Evolutionary conservation across 2,797 vertebrate genomes (phyloP).

Genomic region (Tinamus major): DNA sequence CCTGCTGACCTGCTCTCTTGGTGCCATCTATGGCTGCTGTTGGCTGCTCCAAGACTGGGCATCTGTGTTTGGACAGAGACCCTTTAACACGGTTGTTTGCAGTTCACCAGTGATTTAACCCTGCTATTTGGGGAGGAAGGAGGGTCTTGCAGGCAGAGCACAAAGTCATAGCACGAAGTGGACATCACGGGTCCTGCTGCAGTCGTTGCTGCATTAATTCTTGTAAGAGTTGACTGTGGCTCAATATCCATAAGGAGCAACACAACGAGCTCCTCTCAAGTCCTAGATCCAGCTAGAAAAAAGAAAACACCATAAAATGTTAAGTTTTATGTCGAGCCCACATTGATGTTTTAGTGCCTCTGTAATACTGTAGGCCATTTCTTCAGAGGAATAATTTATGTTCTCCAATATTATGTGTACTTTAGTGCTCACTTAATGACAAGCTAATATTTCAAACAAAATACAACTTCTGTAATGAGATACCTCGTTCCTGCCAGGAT

Average conservation of each 20-base stretch:
- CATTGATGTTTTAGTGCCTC: not conserved
- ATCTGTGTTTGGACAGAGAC: too few species aligned
- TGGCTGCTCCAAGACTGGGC: too few species aligned
- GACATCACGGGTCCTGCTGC: not conserved
- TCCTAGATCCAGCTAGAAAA: not conserved
- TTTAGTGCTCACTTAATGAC: not conserved
- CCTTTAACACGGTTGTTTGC: too few species aligned
- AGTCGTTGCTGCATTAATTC: not conserved
- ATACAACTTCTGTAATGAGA: slow-evolving; percentile 62
- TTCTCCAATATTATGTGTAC: not conserved
- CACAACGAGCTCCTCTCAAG: not conserved
- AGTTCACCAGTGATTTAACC: not conserved
- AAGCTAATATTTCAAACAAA: slow-evolving; percentile 61
- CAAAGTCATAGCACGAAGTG: not conserved
- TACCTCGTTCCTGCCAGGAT: slow-evolving; percentile 22
- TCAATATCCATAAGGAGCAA: not conserved
- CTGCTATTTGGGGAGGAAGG: not conserved
- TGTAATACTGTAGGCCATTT: not conserved
- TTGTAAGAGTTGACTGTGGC: not conserved
- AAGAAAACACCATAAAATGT: not conserved
- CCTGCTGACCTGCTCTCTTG: too few species aligned
- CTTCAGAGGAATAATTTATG: slow-evolving; percentile 9
- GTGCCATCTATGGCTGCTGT: too few species aligned
- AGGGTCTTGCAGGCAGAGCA: not conserved
- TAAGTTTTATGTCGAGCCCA: not conserved